A percentile compares a stretch with the other conserved stretches of the same genome.
These are phyloP conservation scores for Peucedramus taeniatus DNA, from an alignment of 2,113 vertebrate species.

Conservation along the genomic window DNA sequence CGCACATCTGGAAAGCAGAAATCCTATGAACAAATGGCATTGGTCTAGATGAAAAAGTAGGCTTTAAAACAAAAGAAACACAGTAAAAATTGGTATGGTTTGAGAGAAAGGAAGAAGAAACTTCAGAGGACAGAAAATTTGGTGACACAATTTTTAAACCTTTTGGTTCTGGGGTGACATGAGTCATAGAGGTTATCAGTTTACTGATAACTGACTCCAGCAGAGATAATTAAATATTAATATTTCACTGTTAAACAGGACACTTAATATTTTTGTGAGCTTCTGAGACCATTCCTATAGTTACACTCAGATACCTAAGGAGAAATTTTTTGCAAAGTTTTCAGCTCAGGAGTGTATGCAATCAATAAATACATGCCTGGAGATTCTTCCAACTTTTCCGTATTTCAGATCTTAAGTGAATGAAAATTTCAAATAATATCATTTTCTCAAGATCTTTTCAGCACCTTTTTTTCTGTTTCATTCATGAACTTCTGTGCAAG, in stretches of 20 bases:
- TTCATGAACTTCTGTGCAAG: background rate
- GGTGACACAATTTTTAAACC: background rate
- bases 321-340: background rate
- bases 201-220: background rate
- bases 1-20: background rate
- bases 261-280: background rate
- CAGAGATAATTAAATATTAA: background rate
- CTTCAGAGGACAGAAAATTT: background rate
- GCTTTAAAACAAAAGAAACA: background rate
- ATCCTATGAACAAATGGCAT: background rate
- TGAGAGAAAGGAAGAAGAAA: background rate
- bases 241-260: background rate
- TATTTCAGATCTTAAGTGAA: background rate
- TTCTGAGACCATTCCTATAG: background rate
- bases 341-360: background rate
- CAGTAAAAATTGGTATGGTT: background rate
- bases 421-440: background rate
- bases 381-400: background rate
- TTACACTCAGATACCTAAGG: background rate
- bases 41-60: background rate
- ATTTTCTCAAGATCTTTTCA: background rate
- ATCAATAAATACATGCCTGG: background rate
- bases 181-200: background rate
- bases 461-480: background rate
- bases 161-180: background rate